Percentiles rank a stretch among this genome's conserved stretches.
Conservation (phyloP, 2,888 invertebrate genomes). For the Vesta saturnalis region DNA sequence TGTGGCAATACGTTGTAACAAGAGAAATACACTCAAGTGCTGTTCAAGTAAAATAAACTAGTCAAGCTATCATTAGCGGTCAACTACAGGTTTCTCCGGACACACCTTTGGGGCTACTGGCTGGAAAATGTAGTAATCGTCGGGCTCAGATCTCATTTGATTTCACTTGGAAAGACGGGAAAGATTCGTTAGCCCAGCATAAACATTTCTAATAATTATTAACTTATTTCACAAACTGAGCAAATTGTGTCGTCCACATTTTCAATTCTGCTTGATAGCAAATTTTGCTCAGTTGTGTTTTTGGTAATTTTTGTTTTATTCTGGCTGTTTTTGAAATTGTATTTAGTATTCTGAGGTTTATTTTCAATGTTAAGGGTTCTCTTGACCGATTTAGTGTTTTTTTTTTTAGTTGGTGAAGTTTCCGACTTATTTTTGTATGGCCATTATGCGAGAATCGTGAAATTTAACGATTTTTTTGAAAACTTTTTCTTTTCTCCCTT, state of each 20-base stretch:
- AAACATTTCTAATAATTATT: not conserved
- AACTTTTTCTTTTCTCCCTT: not conserved
- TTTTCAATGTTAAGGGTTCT: not conserved
- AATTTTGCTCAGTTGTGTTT: not conserved
- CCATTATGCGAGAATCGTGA: not conserved
- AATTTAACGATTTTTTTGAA: not conserved
- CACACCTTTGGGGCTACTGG: no score
- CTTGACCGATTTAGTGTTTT: not conserved
- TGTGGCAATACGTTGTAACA: no score
- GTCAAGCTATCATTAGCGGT: no score
- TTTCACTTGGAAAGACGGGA: no score
- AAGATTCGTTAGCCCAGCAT: constrained; percentile 11
- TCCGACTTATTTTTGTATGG: not conserved
- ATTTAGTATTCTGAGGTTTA: not conserved
- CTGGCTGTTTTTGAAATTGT: no score
- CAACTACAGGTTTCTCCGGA: no score
- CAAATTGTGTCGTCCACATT: not conserved
- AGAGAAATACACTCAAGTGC: no score
- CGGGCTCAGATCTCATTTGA: no score
- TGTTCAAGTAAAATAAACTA: no score
- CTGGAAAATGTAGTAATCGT: no score
- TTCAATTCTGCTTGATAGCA: not conserved
- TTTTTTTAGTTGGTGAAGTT: not conserved
- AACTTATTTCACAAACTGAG: not conserved
- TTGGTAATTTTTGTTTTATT: no score